Evolutionary conservation across 2,113 vertebrate genomes (phyloP), one percentile per base, ranked within the genome.

Genomic region (Leucoraja erinaceus): DNA sequence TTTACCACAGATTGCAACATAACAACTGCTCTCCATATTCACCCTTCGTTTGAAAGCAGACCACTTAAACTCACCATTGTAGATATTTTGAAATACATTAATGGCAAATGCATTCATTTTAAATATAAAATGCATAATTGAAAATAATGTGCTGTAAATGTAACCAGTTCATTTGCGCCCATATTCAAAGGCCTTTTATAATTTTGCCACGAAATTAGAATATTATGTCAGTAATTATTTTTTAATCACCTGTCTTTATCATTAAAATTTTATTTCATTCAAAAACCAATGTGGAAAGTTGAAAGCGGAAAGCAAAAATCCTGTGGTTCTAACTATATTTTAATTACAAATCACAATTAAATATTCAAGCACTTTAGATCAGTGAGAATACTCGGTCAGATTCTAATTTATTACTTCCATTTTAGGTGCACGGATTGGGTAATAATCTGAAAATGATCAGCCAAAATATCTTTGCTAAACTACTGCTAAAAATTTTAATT

Each of bases 381-480:
- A 91, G 66, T 33, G 70, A 91, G 90, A 91, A 91, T 74, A 91
- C 90, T 70, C 38, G 68, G 90, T 91, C 90, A 91, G 33, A 97
- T 98, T 98, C 98, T 98, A 98, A 99, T 99, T 98, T 98, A 98
- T 98, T 98, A 98, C 98, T 99, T 98, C 98, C 98, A 98, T 98
- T 98, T 98, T 98, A 98, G 98, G 99, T 98, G 98, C 97, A 97
- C 96, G 96, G 97, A 96, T 94, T 95, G 98, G 98, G 98, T 98
- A 98, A 98, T 98, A 98, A 99, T 99, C 98, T 98, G 97, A 98
- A 98, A 97, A 96, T 96, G 97, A 99, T 99, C 98, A 98, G 98
- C 98, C 98, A 98, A 97, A 98, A 98, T 97, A 99, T 99, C 98
- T 99, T 99, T 99, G 98, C 98, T 99, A 99, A 99, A 98, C 98